Conservation (phyloP, 2,113 vertebrate genomes). For the Plotosus lineatus region DNA sequence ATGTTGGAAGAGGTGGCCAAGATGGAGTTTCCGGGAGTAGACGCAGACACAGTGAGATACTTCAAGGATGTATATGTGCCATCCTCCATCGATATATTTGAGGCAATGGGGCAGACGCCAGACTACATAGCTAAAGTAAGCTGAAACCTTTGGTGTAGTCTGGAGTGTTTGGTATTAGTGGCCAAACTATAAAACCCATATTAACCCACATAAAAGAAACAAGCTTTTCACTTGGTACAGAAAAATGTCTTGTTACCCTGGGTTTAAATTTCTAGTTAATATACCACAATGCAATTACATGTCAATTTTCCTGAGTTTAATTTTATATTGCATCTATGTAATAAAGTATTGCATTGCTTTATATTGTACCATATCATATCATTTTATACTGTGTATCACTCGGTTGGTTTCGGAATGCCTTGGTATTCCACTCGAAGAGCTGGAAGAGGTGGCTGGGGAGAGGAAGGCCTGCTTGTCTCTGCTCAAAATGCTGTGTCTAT, state of each 20-base stretch:
- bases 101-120: slow-evolving; percentile 78
- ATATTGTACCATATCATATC: too few species aligned
- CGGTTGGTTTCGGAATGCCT: too few species aligned
- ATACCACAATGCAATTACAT: not conserved
- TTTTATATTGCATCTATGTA: too few species aligned
- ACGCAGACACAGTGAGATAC: slow-evolving; percentile 76
- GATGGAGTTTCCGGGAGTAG: slow-evolving; percentile 75
- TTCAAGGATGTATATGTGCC: slow-evolving; percentile 81
- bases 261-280: not conserved
- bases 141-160: not conserved
- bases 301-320: not conserved
- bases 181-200: not conserved
- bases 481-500: too few species aligned
- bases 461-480: too few species aligned
- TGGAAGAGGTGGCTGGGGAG: too few species aligned
- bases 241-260: not conserved
- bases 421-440: too few species aligned
- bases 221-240: not conserved
- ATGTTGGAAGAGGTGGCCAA: slow-evolving; percentile 79
- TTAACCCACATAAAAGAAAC: not conserved
- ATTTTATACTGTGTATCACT: too few species aligned
- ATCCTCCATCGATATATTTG: slow-evolving; percentile 77
- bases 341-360: too few species aligned
- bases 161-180: not conserved
- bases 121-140: slow-evolving; percentile 78